phyloP scores from a whole-genome alignment of 2,797 vertebrate species.

The Dryobates pubescens region DNA sequence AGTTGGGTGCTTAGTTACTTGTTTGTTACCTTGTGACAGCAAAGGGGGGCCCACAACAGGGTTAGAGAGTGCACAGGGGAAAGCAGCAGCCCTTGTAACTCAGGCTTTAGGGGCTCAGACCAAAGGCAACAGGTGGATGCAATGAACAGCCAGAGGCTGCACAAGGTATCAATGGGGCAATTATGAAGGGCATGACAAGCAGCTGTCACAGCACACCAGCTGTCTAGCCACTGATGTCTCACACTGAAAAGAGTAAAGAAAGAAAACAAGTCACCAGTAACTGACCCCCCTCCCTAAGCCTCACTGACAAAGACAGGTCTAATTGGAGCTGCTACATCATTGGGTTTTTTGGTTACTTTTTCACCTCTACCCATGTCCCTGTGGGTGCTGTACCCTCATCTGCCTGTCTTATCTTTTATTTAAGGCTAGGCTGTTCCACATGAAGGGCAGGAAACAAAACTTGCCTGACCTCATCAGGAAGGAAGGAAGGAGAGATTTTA shows the following conservation, averaged over 20 bases:
- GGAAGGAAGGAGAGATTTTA: conserved; percentile 29
- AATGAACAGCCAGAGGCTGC: conserved; percentile 5
- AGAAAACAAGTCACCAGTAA: neutral
- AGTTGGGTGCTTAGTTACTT: neutral
- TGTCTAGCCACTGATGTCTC: neutral
- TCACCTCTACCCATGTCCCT: neutral
- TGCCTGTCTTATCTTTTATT: neutral
- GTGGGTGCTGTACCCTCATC: neutral
- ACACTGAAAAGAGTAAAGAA: neutral
- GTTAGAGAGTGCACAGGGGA: neutral
- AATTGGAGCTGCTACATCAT: neutral
- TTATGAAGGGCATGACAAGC: conserved; percentile 3
- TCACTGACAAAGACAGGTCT: neutral
- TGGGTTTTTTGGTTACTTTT: conserved; percentile 11
- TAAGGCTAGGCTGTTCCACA: neutral
- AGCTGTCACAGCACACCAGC: conserved; percentile 62
- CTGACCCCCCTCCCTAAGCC: neutral
- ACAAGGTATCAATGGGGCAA: conserved; percentile 41
- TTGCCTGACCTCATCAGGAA: neutral
- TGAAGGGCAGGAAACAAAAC: neutral
- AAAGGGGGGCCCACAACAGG: rapidly evolving
- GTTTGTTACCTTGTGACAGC: neutral
- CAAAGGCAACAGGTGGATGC: conserved; percentile 59
- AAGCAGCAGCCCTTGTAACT: neutral
- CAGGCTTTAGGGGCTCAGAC: conserved; percentile 1